These are phyloP conservation scores for Aquatica leii DNA, from an alignment of 2,888 invertebrate species.

Conservation along the genomic window DNA sequence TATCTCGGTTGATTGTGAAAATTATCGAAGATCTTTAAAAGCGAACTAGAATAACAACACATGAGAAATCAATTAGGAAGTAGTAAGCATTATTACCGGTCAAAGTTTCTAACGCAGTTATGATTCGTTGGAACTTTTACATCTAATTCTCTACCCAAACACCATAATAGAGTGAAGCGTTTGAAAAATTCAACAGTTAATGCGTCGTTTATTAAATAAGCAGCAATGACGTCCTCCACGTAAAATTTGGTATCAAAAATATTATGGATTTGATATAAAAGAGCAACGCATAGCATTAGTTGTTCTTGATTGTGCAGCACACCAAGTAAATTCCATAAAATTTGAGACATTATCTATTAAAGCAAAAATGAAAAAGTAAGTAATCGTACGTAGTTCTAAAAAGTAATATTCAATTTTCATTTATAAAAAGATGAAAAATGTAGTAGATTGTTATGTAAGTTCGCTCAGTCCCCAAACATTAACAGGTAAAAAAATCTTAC, in stretches of 20 bases:
- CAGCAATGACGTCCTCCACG: conserved; percentile 77
- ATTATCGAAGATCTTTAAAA: conserved; percentile 77
- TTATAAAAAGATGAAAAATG: too few relatives aligned
- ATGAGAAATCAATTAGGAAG: not conserved
- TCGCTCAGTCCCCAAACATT: too few relatives aligned
- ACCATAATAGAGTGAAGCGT: conserved; percentile 76
- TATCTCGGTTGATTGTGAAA: conserved; percentile 67
- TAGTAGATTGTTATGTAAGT: too few relatives aligned
- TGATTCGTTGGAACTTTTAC: conserved; percentile 60
- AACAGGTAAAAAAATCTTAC: too few relatives aligned
- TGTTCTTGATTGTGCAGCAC: conserved; percentile 66
- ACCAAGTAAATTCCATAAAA: conserved; percentile 77
- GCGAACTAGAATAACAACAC: conserved; percentile 62
- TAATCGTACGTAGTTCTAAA: too few relatives aligned
- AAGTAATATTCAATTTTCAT: too few relatives aligned
- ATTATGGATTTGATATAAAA: conserved; percentile 82
- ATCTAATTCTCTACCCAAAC: conserved; percentile 76
- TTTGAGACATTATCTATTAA: conserved; percentile 69
- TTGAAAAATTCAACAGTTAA: conserved; percentile 68
- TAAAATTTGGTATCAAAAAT: conserved; percentile 65
- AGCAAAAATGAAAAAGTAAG: conserved; percentile 24
- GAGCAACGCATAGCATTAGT: conserved; percentile 69
- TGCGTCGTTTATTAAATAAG: conserved; percentile 60
- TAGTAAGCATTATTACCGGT: conserved; percentile 61
- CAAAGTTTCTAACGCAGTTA: conserved; percentile 65